Base-by-base conservation (phyloP, 2,888 invertebrate species). In the Scaptomyza parva region DNA sequence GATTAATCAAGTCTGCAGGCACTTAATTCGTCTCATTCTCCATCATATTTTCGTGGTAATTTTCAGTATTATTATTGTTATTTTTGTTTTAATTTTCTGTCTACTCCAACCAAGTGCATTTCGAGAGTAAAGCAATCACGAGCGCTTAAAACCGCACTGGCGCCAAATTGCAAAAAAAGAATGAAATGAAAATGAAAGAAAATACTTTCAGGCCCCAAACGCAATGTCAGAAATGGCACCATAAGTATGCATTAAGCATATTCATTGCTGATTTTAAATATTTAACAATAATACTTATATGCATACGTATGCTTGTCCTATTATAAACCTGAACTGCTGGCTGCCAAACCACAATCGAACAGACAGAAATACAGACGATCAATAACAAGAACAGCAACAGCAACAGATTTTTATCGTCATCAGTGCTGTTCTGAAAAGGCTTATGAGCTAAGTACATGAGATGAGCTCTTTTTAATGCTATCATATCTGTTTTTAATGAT, bases 111-210 rank as follows among this genome's bases (percentile, higher is more conserved):
- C 30, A 63, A 45, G 24, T 55, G 67, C 53, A 43, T 61, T 65
- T 76, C 55, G 58, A 65, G 63, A 68, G 75, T 67, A 69, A 78
- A 78, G 64, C 75, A 78, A 78, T 78, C 78, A 78, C 71, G 67
- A 50, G 61, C 61, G 78, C 30, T 67, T 72, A 35, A 69, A 75
- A 69, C 75, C 75, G 43, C 77, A 75, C 9, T 59, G 64, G 18
- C 40, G 62, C 59, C 61, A 77, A 77, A 74, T 68, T 68, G 57
- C 69, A 74, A 70, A 50, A 41, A 28, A 54, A 47, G 54, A 37
- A 17, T 17, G 3, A 50, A 53, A 55, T 14, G 47, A 59, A 64
- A 59, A 45, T 26, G 18, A 58, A 58, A 41, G 41, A 57, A 59
- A 47, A 59, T 53, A 35, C 45, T 54, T 64, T 22, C 47, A 37